Base-by-base conservation (phyloP, 37 sponge, comb jelly and placozoan genomes). In the Cliona cf. orientalis region DNA sequence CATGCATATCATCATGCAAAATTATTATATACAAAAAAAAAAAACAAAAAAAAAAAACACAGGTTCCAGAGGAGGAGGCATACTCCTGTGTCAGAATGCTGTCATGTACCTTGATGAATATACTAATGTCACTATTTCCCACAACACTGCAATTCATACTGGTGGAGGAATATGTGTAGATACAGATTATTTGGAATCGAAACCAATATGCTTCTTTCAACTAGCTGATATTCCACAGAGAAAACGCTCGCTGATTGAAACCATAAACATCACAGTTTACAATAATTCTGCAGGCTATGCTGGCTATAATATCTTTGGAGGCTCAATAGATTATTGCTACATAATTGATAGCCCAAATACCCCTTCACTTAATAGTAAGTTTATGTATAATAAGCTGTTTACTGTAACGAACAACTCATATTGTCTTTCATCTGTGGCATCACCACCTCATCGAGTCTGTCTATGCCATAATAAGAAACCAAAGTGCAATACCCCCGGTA, bases 201-300 rank as follows among this genome's bases (percentile, higher is more conserved):
- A 36, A 12, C 80, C 80, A 46, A 62, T 68, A 29, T 80, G 80
- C 29, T 80, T 80, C 58, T 69, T 40, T 23, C 80, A 80, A 42
- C 40, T 57, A 35, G 69, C 31, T 44, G 26, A 31, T 25, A 34
- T 42, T 22, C n/a, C 43, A 22, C 9, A 26, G 1, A 3, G 29
- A 12, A 67, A 78, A 11, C 28, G 17, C 7, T 42, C 6, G 14
- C 43, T 66, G 25, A 23, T 46, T 21, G 12, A 69, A n/a, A 80
- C 70, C 0, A n/a, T 80, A 3, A 49, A 70, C 35, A 42, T 80
- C 0, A 42, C 32, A 7, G 21, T 80, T 25, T 12, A 38, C 5
- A 46, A 57, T 36, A 80, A 80, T 56, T 70, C 58, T 35, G 80
- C 80, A 33, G 32, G 12, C 6, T 45, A 32, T 55, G 80, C 80